Percentiles rank a stretch among this genome's conserved stretches.
phyloP scores from a whole-genome alignment of 2,888 invertebrate species.

The Troides helena region DNA sequence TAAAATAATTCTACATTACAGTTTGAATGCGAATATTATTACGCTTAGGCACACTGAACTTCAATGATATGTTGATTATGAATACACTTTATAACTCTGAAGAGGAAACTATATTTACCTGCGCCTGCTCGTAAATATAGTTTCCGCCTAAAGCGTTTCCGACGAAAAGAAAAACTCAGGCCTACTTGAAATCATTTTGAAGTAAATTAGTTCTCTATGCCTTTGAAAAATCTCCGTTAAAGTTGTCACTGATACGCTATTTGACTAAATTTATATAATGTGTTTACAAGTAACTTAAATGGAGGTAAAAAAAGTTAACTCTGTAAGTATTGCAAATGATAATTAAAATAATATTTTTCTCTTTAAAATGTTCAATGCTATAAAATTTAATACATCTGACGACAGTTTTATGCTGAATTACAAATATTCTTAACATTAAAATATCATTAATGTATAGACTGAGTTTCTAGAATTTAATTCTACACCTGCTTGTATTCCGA shows the following conservation, averaged over 20 bases:
- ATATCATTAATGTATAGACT: not conserved
- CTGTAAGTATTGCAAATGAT: not conserved
- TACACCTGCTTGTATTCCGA: slow-evolving; percentile 1
- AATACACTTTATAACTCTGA: slow-evolving; percentile 2
- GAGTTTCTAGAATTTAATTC: not conserved
- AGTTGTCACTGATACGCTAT: slow-evolving; percentile 8
- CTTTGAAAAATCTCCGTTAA: slow-evolving; percentile 5
- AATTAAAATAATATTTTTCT: not conserved
- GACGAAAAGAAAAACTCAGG: slow-evolving; percentile 11
- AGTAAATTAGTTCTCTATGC: slow-evolving; percentile 4
- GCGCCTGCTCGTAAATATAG: not conserved
- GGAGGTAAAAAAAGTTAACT: not conserved
- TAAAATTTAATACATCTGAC: no score
- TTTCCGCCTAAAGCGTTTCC: slow-evolving; percentile 5
- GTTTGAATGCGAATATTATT: no score
- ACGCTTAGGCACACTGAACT: no score
- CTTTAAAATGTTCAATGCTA: not conserved
- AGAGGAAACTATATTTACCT: slow-evolving; percentile 15
- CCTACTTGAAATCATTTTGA: not conserved
- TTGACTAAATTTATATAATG: slow-evolving; percentile 10
- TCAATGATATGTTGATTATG: no score
- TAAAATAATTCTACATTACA: no score
- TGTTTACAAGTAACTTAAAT: not conserved
- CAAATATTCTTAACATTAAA: not conserved
- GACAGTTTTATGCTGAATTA: not conserved